phyloP scores from a whole-genome alignment of 2,797 vertebrate genomes.

The Acrocephalus scirpaceus region DNA sequence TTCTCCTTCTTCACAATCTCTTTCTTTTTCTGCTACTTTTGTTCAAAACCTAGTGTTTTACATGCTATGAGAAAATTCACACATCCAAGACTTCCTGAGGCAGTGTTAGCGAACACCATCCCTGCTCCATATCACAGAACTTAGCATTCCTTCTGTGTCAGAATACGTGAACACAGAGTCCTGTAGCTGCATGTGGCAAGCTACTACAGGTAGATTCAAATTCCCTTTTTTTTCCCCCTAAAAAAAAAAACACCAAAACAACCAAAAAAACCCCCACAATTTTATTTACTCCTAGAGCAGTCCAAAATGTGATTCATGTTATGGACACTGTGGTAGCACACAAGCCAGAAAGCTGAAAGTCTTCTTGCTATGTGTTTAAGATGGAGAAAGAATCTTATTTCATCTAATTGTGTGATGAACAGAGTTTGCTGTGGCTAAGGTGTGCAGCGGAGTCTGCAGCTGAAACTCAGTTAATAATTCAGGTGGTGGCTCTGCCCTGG shows the following conservation, averaged over 20 bases:
- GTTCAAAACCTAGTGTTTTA: not conserved
- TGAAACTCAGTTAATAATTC: slow-evolving; percentile 8
- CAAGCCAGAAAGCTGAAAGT: not conserved
- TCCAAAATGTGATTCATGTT: not conserved
- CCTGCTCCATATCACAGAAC: not conserved
- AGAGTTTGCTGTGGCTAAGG: not conserved
- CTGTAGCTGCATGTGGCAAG: not conserved
- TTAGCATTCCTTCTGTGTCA: not conserved
- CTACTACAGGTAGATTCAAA: not conserved
- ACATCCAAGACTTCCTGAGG: not conserved
- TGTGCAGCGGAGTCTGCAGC: not conserved
- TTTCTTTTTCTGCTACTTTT: not conserved
- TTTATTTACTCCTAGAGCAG: not conserved
- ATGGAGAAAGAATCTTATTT: not conserved
- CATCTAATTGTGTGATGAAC: not conserved
- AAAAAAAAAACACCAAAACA: too few relatives aligned
- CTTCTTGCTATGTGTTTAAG: not conserved
- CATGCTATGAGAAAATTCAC: not conserved
- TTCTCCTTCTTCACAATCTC: not conserved
- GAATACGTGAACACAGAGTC: not conserved
- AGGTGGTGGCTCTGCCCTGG: not conserved
- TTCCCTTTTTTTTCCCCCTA: too few relatives aligned
- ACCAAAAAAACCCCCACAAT: not conserved
- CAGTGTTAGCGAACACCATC: not conserved
- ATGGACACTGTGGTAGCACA: not conserved